Evolutionary conservation across 2,113 vertebrate species (phyloP), one percentile per base, ranked within the genome.

Genomic region (Poeciliopsis retropinna): DNA sequence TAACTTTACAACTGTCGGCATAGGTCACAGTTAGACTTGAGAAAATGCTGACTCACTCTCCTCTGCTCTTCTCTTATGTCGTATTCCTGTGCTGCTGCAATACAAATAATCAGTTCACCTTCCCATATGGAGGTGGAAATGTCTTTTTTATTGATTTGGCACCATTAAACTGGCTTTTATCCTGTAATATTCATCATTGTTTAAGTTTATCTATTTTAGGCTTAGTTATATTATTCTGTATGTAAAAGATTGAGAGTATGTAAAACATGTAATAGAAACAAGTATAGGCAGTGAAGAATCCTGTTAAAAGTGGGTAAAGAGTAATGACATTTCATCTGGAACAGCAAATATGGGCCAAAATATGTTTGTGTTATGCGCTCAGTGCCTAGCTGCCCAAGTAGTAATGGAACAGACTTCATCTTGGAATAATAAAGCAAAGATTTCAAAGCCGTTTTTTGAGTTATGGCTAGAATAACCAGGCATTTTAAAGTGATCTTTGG

Each of bases 1-100:
- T 51, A 69, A 67, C 62, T 41, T n/a, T 84, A 60, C 88, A 91
- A 77, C 88, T 89, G 91, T 61, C 73, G 70, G 72, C 28, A 25
- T 72, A 60, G 70, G 75, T 83, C 79, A 75, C 44, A 39, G 62
- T 57, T 68, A 60, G 64, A 30, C 67, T 68, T 39, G 67, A 65
- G 39, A 87, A 82, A 73, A 74, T 84, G 79, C 84, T 80, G 74
- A 82, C 62, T 86, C 88, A 79, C 29, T 57, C 44, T 14, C 44
- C 60, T 66, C 28, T 25, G 0, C 32, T 19, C 44, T 57, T 44
- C 63, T 12, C 63, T 27, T 0, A 72, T 76, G 44, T 65, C 57
- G 57, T 12, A 32, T 62, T 32, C 39, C 61, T 70, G 13, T 31
- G 25, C 17, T 14, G 1, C 37, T 54, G 51, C 51, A 57, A 57